Conservation (phyloP, 1,140 invertebrate genomes). For the Anastrepha obliqua region DNA sequence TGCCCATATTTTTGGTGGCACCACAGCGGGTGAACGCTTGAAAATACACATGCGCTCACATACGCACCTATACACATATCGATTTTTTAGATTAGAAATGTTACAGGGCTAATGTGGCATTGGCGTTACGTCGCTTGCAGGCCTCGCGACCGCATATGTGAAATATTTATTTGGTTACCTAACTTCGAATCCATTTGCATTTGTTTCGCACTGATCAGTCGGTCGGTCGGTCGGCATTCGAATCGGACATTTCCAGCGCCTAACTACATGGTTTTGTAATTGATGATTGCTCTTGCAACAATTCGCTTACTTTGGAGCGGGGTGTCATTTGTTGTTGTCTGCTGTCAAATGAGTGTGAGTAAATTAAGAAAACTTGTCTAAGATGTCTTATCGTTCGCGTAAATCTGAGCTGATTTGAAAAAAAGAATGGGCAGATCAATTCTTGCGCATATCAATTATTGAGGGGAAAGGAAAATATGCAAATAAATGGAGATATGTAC, state of each 20-base stretch:
- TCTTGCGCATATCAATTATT: neutral
- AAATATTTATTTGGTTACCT: neutral
- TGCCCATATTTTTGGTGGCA: conserved; percentile 42
- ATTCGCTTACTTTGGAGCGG: neutral
- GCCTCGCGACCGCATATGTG: neutral
- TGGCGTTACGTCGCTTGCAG: neutral
- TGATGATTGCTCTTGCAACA: conserved; percentile 5
- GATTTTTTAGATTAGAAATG: conserved; percentile 45
- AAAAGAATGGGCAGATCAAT: conserved; percentile 3
- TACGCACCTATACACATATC: neutral
- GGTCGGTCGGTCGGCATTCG: neutral
- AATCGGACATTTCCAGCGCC: conserved; percentile 14
- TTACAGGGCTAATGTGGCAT: neutral
- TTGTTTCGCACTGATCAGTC: neutral
- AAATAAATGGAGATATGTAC: too few species aligned
- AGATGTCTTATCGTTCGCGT: neutral
- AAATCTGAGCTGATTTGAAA: conserved; percentile 1
- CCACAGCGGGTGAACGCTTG: neutral
- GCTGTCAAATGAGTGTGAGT: conserved; percentile 29
- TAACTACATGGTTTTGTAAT: neutral
- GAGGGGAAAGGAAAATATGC: too few species aligned
- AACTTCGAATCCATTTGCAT: neutral
- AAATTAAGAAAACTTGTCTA: conserved; percentile 32
- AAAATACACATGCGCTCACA: neutral
- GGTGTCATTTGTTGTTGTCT: neutral